Conservation (phyloP, 2,113 vertebrate genomes). For the Ochotona curzoniae region DNA sequence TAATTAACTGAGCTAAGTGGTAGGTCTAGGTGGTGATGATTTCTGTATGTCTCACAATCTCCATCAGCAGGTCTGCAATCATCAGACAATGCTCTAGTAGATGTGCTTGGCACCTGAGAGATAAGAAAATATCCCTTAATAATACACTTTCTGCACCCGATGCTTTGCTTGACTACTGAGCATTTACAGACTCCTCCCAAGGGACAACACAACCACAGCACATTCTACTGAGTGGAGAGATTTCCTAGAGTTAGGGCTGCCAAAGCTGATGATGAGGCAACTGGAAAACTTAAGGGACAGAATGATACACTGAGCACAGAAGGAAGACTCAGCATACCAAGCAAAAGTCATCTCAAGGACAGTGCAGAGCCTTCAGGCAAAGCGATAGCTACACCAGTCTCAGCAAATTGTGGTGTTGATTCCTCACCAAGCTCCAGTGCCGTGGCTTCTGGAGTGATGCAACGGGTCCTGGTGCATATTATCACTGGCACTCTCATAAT, state of each 20-base stretch:
- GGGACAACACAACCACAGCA: not conserved
- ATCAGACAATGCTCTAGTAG: slow-evolving; percentile 2
- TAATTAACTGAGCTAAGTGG: slow-evolving; percentile 38
- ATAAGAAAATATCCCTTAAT: slow-evolving; percentile 51
- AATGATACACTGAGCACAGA: not conserved
- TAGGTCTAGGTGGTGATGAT: not conserved
- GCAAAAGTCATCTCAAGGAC: not conserved
- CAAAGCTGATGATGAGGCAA: not conserved
- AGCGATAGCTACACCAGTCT: not conserved
- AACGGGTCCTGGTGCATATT: not conserved
- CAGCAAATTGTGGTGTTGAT: not conserved
- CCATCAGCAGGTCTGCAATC: not conserved
- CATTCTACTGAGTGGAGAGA: not conserved
- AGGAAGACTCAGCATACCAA: not conserved
- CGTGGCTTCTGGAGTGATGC: not conserved
- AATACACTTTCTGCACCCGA: not conserved
- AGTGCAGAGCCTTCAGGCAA: not conserved
- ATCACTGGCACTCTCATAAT: not conserved
- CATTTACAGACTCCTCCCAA: not conserved
- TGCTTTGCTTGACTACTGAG: slow-evolving; percentile 40
- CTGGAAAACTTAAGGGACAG: not conserved
- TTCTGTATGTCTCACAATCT: not conserved
- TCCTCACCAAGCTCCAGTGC: not conserved
- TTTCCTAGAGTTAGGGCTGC: not conserved
- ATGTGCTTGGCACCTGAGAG: slow-evolving; percentile 35